Base-by-base conservation (phyloP, 2,888 invertebrate genomes). In the Caenorhabditis sulstoni region DNA sequence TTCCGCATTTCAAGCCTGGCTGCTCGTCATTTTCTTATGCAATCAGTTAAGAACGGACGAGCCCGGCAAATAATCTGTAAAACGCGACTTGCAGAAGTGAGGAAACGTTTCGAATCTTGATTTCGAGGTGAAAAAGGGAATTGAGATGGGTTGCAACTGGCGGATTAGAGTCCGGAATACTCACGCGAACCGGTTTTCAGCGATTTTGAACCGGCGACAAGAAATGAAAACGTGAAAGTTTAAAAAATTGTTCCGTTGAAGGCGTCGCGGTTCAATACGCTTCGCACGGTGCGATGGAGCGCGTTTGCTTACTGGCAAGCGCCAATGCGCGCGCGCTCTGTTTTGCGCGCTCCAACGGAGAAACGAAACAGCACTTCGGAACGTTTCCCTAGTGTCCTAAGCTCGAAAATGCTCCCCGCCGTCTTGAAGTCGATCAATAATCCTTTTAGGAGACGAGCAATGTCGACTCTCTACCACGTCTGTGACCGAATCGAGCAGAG, bases 1-100 rank as follows among this genome's bases (percentile, higher is more conserved):
- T 82, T 76, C 82, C 82, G 78, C 82, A 82, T 81, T 78, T 75
- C 75, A 80, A 71, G 52, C 66, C 39, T 35, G 37, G 47, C 65
- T 65, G 73, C 65, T 65, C 65, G 57, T 65, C 73, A 58, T 74
- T 50, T 35, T 49, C 49, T 29, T 5, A 29, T 29, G 29, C 3
- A 61, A 37, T 58, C 62, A 62, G 45, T 37, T 29, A 55, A 61
- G 55, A 45, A 45, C 35, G 35, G 20, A 47, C 52, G 4, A 29
- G 29, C 29, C 29, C 44, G 44, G 61, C 45, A 52, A 70, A 70
- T 23, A 23, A 55, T 62, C 70, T 70, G 61, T 44, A 70, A 70
- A 70, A 45, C 47, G 47, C 47, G 62, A 11, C 37, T 50, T 55
- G 45, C 45, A 50, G 37, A 57, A 44, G 29, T 16, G 7, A 8